These are phyloP conservation scores for human (Homo sapiens) DNA, from an alignment of 2,113 vertebrate species.

Conservation along the genomic window GRCh38 chr5:14609001-14609500, in stretches of 20 bases:
- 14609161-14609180: not conserved
- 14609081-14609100: not conserved
- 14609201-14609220: not conserved
- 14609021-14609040: not conserved
- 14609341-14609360: not conserved
- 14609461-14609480: not conserved
- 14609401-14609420: not conserved
- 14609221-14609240: accelerated
- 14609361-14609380: not conserved
- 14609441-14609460: not conserved
- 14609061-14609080: accelerated
- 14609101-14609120: not conserved
- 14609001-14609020: conserved; percentile 86
- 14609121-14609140: not conserved
- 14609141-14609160: accelerated
- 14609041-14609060: not conserved
- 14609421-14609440: not conserved
- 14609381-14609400: not conserved
- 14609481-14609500: not conserved
- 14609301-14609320: not conserved
- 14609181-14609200: not conserved
- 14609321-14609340: not conserved
- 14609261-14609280: not conserved
- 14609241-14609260: not conserved
- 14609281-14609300: not conserved